Conservation (phyloP, 23 tunicate species). For the Botrylloides violaceus region DNA sequence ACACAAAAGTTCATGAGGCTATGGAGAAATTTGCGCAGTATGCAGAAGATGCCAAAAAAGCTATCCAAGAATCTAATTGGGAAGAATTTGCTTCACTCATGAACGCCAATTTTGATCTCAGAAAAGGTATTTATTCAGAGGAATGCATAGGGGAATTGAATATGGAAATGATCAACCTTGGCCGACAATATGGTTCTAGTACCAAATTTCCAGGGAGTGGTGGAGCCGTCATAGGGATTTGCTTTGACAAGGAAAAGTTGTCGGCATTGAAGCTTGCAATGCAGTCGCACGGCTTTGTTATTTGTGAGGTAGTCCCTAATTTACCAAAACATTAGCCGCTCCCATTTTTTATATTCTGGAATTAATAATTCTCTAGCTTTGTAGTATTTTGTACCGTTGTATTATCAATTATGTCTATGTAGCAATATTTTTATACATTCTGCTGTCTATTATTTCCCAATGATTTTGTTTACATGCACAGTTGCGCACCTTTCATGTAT, state of each 20-base stretch:
- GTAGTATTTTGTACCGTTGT: no score
- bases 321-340: no score
- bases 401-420: no score
- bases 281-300: slow-evolving; percentile 66
- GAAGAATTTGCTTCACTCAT: slow-evolving; percentile 31
- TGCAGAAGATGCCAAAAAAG: slow-evolving; percentile 52
- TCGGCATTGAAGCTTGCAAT: slow-evolving; percentile 34
- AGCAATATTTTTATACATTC: no score
- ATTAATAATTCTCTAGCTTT: no score
- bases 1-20: slow-evolving; percentile 47
- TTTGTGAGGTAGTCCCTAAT: slow-evolving; percentile 63
- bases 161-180: slow-evolving; percentile 59
- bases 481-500: no score
- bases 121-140: slow-evolving; percentile 53
- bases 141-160: slow-evolving; percentile 54
- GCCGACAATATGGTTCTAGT: slow-evolving; percentile 40
- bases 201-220: slow-evolving; percentile 96
- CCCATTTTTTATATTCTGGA: no score
- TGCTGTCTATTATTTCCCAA: no score
- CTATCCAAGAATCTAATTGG: slow-evolving; percentile 63
- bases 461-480: no score
- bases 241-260: slow-evolving; percentile 26
- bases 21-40: slow-evolving; percentile 59
- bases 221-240: slow-evolving; percentile 86
- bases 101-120: slow-evolving; percentile 69